A percentile compares a stretch with the other conserved stretches of the same genome.
Evolutionary conservation across 92 coral and sea anemone species (phyloP).

Genomic region (Nematostella vectensis): DNA sequence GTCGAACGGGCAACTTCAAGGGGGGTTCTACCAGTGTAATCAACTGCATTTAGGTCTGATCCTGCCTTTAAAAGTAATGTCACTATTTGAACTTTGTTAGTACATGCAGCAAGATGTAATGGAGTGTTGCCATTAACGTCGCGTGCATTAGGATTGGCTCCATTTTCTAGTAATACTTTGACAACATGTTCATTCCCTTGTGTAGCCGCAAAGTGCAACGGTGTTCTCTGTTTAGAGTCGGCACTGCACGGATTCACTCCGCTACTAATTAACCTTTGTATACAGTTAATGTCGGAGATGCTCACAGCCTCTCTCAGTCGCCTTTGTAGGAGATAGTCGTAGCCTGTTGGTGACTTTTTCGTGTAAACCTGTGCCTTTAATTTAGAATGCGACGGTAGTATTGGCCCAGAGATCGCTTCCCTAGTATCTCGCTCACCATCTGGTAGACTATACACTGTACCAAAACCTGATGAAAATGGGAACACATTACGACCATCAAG

Average conservation of each 20-base stretch:
- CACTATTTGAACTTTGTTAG: constrained; percentile 77
- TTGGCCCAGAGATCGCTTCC: constrained; percentile 42
- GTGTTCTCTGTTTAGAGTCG: constrained; percentile 88
- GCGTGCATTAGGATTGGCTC: constrained; percentile 92
- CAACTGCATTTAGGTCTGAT: constrained; percentile 71
- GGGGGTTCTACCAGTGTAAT: constrained; percentile 84
- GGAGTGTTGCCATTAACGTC: constrained; percentile 96
- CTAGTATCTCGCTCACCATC: too few relatives aligned
- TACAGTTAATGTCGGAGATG: constrained; percentile 34
- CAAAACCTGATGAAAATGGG: too few relatives aligned
- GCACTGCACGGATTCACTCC: constrained; percentile 78
- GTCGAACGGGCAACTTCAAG: constrained; percentile 83
- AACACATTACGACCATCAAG: too few relatives aligned
- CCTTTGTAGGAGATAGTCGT: constrained; percentile 50
- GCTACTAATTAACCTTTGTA: constrained; percentile 61
- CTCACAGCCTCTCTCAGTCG: constrained; percentile 80
- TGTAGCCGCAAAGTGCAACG: constrained; percentile 91
- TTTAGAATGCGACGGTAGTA: constrained; percentile 67
- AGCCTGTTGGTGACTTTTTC: constrained; percentile 54
- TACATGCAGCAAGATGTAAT: constrained; percentile 93
- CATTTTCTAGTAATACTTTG: constrained; percentile 54
- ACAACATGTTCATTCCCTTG: constrained; percentile 70
- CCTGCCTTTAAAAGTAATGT: constrained; percentile 82
- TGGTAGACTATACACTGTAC: too few relatives aligned
- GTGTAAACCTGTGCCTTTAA: constrained; percentile 41